These are phyloP conservation scores for Heliocidaris tuberculata DNA, from an alignment of 35 echinoderm and acorn worm species.

Conservation along the genomic window DNA sequence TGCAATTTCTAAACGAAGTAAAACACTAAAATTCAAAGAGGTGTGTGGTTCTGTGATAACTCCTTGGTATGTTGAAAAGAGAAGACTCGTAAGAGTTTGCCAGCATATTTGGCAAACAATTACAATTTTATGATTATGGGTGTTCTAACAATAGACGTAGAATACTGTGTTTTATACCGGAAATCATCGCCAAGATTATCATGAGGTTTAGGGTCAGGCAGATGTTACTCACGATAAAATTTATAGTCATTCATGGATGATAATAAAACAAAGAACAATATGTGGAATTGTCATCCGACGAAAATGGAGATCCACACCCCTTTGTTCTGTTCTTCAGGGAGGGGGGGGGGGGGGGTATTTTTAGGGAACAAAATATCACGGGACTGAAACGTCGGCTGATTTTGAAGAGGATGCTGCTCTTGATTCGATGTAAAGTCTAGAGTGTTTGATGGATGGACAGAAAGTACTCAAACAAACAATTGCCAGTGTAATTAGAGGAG, in stretches of 20 bases:
- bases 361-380: not conserved
- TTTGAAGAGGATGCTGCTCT: not conserved
- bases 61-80: not conserved
- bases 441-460: constrained; percentile 30
- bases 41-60: too few species aligned
- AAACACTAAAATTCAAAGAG: too few species aligned
- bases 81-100: not conserved
- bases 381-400: not conserved
- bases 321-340: not conserved
- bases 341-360: not conserved
- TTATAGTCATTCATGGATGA: not conserved
- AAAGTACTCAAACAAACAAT: constrained; percentile 19
- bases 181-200: not conserved
- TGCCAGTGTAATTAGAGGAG: constrained; percentile 24
- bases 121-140: not conserved
- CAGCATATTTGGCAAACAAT: not conserved
- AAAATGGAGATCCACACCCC: not conserved
- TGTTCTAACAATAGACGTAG: not conserved
- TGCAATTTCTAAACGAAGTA: too few species aligned
- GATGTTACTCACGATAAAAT: not conserved
- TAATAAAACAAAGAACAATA: not conserved
- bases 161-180: not conserved
- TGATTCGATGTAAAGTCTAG: not conserved
- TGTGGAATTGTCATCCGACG: not conserved
- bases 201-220: not conserved